These are phyloP conservation scores for Chalcosyrphus nemorum DNA, from an alignment of 2,888 invertebrate genomes.

Conservation along the genomic window DNA sequence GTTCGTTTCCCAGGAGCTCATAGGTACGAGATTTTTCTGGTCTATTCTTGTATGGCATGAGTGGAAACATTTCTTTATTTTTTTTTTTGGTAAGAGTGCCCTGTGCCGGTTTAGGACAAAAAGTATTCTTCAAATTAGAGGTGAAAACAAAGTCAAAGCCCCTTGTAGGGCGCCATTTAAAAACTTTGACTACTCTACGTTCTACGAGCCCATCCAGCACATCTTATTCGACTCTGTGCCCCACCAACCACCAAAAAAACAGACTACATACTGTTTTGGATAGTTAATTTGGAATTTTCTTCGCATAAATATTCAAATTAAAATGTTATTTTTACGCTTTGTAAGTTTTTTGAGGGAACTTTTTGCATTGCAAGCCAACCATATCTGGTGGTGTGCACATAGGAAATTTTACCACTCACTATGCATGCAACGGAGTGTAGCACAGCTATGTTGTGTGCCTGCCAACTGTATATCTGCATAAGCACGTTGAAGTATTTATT, in stretches of 20 bases:
- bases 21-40: background rate
- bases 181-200: background rate
- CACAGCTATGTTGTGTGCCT: conserved; percentile 28
- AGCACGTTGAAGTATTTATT: background rate
- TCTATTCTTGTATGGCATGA: no score
- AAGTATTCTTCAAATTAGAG: no score
- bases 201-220: no score
- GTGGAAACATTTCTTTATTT: background rate
- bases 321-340: conserved; percentile 49
- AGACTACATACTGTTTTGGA: background rate
- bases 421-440: conserved; percentile 19
- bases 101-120: no score
- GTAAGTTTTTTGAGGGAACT: conserved; percentile 34
- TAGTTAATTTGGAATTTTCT: conserved; percentile 36
- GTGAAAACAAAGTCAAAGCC: no score
- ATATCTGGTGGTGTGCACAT: background rate
- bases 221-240: background rate
- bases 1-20: conserved; percentile 22
- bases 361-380: conserved; percentile 3
- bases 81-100: no score
- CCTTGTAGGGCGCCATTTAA: background rate
- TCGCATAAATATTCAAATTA: conserved; percentile 52
- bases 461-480: conserved; percentile 4
- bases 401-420: conserved; percentile 4
- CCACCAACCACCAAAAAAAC: background rate